Evolutionary conservation across 2,113 vertebrate species (phyloP).

Genomic region (Pica pica): DNA sequence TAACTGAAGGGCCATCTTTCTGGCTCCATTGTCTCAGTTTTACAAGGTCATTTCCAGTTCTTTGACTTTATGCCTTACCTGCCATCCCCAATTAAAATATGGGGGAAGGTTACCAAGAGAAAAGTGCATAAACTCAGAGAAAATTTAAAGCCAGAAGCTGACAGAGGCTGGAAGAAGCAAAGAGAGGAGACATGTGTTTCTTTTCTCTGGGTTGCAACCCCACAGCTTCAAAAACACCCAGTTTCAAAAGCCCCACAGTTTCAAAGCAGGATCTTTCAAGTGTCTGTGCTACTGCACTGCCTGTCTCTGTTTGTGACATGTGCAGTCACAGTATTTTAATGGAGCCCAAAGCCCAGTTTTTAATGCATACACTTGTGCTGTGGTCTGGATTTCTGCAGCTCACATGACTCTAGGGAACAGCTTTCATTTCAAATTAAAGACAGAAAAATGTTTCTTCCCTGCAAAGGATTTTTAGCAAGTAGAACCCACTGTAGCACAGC

Average conservation of each 20-base stretch:
- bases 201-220: neutral
- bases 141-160: neutral
- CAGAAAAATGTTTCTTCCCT: neutral
- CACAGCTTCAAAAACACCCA: neutral
- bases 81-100: neutral
- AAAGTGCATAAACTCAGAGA: neutral
- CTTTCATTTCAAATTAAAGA: conserved; percentile 44
- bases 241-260: neutral
- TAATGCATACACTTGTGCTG: conserved; percentile 17
- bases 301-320: conserved; percentile 3
- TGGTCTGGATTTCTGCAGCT: conserved; percentile 19
- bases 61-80: neutral
- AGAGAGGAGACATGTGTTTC: neutral
- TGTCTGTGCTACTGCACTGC: neutral
- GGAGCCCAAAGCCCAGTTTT: conserved; percentile 3
- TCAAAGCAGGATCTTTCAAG: conserved; percentile 16
- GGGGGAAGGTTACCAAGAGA: neutral
- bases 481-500: neutral
- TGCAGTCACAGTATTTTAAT: neutral
- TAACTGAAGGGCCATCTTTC: neutral
- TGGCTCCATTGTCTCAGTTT: neutral
- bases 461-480: neutral
- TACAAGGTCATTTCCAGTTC: neutral
- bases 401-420: neutral
- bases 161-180: neutral